Evolutionary conservation across 92 coral and sea anemone species (phyloP), one percentile per base, ranked within the genome.

Genomic region (Porites rus): DNA sequence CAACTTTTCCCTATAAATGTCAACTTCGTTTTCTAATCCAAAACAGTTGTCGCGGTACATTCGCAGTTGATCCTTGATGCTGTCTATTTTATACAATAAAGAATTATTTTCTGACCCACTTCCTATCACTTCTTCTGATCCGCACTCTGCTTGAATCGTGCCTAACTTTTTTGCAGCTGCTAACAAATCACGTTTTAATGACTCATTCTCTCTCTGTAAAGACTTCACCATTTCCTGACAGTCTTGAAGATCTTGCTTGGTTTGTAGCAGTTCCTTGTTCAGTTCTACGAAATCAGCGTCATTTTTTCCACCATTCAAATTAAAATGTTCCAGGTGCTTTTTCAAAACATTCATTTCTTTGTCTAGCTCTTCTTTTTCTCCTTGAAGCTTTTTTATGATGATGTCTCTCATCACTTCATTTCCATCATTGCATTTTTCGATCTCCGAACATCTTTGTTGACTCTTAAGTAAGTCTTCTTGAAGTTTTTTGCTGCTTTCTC

Each of bases 221-320:
- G 28, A 58, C 14, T 61, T 73, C 25, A 28, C 62, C 8, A 18
- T 64, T 10, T 73, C 87, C 52, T 22, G 60, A 50, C 87, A 73
- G 18, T 50, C 87, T 74, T 83, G 52, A 74, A n/a, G 87, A 72
- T 76, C 76, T 87, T 69, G 75, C 43, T 74, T 89, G 83, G 80
- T 80, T 85, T 78, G 69, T 1, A 69, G 60, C 7, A 81, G 86
- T 10, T 81, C 86, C 20, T 11, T 81, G 77, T 54, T 60, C 11
- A 70, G 19, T 13, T 92, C 95, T 2, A 62, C 66, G 56, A 75
- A 65, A 25, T 80, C 92, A n/a, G 75, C 63, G 19, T 88, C 87
- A 16, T 74, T 65, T 62, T 76, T 72, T 11, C 89, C 88, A 63
- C 56, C 68, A 8, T 71, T 12, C 22, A 82, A 7, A 20, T 82